These are phyloP conservation scores for Todiramphus chloris DNA, from an alignment of 2,113 vertebrate genomes.

Conservation along the genomic window DNA sequence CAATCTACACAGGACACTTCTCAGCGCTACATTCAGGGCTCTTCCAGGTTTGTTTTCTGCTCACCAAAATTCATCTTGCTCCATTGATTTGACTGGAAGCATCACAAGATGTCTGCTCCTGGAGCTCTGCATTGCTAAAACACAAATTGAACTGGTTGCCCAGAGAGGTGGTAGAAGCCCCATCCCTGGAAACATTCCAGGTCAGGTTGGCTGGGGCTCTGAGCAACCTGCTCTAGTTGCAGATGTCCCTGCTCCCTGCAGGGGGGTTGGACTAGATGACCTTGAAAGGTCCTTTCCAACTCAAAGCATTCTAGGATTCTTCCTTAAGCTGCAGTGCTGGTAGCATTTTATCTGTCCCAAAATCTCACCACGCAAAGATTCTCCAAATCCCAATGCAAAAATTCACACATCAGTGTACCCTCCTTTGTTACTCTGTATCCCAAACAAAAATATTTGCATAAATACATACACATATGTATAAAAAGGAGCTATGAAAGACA, in stretches of 20 bases:
- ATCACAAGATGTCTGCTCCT: neutral
- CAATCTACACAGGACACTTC: neutral
- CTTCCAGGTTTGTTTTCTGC: neutral
- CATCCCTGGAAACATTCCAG: no score
- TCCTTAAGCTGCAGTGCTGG: accelerated
- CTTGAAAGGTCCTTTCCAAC: neutral
- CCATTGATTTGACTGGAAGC: neutral
- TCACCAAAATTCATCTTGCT: neutral
- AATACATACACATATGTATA: accelerated
- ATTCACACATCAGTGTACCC: neutral
- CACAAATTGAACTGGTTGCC: neutral
- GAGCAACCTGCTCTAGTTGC: no score
- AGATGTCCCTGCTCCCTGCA: no score
- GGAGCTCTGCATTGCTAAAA: neutral
- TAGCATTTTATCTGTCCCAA: neutral
- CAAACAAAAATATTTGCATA: neutral
- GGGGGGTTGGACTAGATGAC: neutral
- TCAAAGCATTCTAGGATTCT: neutral
- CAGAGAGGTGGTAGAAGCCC: no score
- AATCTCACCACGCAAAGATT: neutral
- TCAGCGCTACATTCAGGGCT: accelerated
- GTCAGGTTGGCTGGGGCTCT: no score
- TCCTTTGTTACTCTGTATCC: neutral
- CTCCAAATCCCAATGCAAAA: neutral
- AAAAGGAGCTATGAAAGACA: neutral